Evolutionary conservation across 2,113 vertebrate species (phyloP), one percentile per base, ranked within the genome.

Genomic region (Pristiophorus japonicus): DNA sequence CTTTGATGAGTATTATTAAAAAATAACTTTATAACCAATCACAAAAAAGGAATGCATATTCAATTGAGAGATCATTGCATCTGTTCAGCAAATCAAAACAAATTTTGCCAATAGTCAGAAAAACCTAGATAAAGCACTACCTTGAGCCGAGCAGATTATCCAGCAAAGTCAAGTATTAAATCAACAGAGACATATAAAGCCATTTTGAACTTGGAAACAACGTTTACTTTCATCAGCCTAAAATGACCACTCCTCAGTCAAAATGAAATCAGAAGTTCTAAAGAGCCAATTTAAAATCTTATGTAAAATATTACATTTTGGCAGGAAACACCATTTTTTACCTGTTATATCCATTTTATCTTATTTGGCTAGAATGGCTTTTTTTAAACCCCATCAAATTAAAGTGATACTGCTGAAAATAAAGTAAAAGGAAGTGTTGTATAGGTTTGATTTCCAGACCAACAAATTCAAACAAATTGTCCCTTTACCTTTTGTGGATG

Each of bases 11-110:
- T 70, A 62, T 94, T 70, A 12, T 90, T 81, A 81, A 45, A 94
- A 94, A 94, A 94, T 94, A 94, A 67, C 63, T 94, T 94, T 70
- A 70, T 70, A 14, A 93, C n/a, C 62, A 67, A 11, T 94, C 63
- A 27, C 42, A 67, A 24, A 51, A 66, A 94, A 45, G 38, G 62
- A 93, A 66, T 92, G 90, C 90, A 92, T 38, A 63, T 38, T 63
- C 59, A 92, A 66, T 27, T 45, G 42, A 70, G 34, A 34, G 87
- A 90, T 90, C 34, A 63, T 91, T 38, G 8, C 88, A 92, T 38
- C 30, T 92, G 34, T 92, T 92, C 88, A 38, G 59, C n/a, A 92
- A 94, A 94, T 70, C 65, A 70, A 90, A 90, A 51, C 87, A 90
- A 70, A 73, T 51, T 94, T 70, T 47, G 70, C 65, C n/a, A 88